Evolutionary conservation across 64 coral and sea anemone species (phyloP).

Genomic region (Stichodactyla helianthus): DNA sequence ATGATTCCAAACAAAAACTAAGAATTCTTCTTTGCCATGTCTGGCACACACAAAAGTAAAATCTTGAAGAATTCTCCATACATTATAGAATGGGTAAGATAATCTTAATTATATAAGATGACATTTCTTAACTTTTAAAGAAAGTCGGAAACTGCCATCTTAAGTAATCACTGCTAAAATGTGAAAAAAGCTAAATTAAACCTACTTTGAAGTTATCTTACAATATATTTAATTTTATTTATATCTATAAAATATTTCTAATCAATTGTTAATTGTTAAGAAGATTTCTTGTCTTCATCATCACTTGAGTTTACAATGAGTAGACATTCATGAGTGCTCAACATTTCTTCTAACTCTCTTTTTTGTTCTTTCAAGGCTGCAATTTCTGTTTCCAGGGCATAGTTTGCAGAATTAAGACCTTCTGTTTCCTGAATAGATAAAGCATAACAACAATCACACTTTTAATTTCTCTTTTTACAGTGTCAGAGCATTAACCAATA

Average conservation of each 20-base stretch:
- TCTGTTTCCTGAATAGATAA: constrained; percentile 46
- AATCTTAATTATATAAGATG: background rate
- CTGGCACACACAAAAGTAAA: background rate
- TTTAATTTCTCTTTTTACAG: background rate
- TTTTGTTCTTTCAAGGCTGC: constrained; percentile 52
- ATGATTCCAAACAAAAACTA: background rate
- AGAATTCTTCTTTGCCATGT: background rate
- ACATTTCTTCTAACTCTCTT: constrained; percentile 61
- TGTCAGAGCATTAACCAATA: too few relatives aligned
- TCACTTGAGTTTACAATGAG: constrained; percentile 9
- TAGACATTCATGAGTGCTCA: constrained; percentile 41
- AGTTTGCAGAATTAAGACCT: constrained; percentile 38
- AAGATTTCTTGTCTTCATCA: constrained; percentile 7
- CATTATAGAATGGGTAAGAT: background rate
- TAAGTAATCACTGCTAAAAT: background rate
- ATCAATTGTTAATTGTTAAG: background rate
- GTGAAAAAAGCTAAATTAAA: background rate
- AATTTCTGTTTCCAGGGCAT: constrained; percentile 57
- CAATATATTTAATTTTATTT: too few relatives aligned
- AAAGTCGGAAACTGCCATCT: background rate
- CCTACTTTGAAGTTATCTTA: background rate
- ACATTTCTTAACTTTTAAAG: background rate
- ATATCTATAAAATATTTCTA: background rate
- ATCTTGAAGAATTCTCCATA: background rate
- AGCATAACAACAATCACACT: background rate